Conservation (phyloP, 2,113 vertebrate species). For the Cottus gobio region DNA sequence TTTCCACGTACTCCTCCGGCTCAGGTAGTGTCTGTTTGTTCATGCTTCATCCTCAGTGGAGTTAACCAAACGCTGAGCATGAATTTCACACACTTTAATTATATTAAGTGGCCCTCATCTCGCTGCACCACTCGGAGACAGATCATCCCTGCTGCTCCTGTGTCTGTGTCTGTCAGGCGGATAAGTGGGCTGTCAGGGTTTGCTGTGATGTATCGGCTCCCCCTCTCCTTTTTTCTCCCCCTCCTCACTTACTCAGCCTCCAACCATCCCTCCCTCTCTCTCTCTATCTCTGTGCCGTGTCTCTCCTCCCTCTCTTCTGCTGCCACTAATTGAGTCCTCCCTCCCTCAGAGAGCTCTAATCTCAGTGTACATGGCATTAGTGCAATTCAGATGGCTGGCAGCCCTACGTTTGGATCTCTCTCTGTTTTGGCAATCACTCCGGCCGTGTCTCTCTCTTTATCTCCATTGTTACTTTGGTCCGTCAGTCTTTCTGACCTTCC, state of each 20-base stretch:
- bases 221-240: slow-evolving; percentile 12
- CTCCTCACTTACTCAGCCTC: slow-evolving; percentile 20
- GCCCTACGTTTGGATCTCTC: slow-evolving; percentile 27
- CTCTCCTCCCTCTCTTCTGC: slow-evolving; percentile 27
- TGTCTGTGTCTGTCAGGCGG: slow-evolving; percentile 72
- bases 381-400: slow-evolving; percentile 54
- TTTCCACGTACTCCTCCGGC: not conserved
- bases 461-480: slow-evolving; percentile 31
- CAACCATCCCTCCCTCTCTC: not conserved
- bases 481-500: slow-evolving; percentile 16
- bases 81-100: slow-evolving; percentile 66
- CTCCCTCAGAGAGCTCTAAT: slow-evolving; percentile 55
- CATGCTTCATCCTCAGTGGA: slow-evolving; percentile 25
- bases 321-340: slow-evolving; percentile 61
- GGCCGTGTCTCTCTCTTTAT: slow-evolving; percentile 30
- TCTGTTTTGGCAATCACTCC: slow-evolving; percentile 49
- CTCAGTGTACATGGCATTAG: slow-evolving; percentile 51
- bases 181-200: slow-evolving; percentile 76
- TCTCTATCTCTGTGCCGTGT: slow-evolving; percentile 2
- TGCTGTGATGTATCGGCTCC: slow-evolving; percentile 67
- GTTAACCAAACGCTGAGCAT: slow-evolving; percentile 36
- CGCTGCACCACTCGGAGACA: slow-evolving; percentile 51
- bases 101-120: slow-evolving; percentile 65
- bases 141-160: slow-evolving; percentile 65
- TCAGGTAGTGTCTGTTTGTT: slow-evolving; percentile 23